Conservation (phyloP, 2,888 invertebrate species). For the Physocephala rufipes region DNA sequence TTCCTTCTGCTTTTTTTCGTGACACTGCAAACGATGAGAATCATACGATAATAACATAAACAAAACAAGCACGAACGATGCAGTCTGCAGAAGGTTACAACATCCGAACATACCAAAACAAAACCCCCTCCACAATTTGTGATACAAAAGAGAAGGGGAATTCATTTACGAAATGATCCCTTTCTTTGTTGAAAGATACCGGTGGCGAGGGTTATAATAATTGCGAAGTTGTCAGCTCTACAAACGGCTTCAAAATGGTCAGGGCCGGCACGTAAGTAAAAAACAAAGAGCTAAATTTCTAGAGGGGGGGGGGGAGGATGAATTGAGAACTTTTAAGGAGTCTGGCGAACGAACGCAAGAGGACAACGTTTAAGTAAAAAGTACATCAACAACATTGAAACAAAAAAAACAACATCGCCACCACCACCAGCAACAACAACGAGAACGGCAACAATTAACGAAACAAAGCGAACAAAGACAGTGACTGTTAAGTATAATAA, state of each 20-base stretch:
- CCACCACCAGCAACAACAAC: neutral
- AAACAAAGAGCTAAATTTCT: neutral
- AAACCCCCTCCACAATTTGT: no score
- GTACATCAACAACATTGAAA: neutral
- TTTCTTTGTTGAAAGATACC: neutral
- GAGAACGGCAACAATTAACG: constrained; percentile 45
- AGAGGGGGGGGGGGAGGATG: neutral
- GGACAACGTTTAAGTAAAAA: constrained; percentile 7
- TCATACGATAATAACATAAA: constrained; percentile 2
- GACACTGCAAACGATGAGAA: constrained; percentile 28
- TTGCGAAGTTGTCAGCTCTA: constrained; percentile 46
- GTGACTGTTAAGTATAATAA: constrained; percentile 35
- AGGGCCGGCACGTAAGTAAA: neutral
- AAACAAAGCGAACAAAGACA: constrained; percentile 46
- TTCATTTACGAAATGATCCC: no score
- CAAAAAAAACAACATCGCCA: neutral
- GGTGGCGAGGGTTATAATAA: constrained; percentile 37
- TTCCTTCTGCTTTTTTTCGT: neutral
- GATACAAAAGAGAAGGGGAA: no score
- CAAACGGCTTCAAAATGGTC: constrained; percentile 3
- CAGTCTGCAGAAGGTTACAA: neutral
- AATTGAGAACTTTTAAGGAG: neutral
- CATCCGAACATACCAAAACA: neutral
- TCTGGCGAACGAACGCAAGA: neutral
- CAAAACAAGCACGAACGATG: neutral